Evolutionary conservation across 2,888 invertebrate genomes (phyloP), one percentile per base, ranked within the genome.

Genomic region (Agrotis clavis): DNA sequence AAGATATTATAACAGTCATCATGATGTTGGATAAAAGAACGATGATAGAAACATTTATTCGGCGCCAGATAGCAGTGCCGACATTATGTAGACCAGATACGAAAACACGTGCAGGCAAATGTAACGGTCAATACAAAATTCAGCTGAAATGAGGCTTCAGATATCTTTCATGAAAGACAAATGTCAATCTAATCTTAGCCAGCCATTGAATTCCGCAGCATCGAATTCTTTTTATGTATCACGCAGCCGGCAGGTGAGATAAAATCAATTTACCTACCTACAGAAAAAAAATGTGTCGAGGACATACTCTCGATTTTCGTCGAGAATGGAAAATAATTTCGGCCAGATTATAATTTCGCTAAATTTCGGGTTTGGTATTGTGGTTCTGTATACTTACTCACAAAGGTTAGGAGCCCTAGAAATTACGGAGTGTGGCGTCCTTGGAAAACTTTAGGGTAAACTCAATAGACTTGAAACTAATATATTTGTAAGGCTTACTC

Each of bases 391-490:
- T 41, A 59, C 35, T 67, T 74, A 47, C n/a, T 14, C 18, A 60
- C n/a, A 14, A 30, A 64, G 69, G 50, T 66, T 53, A 66, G 66
- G 51, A 64, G n/a, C 18, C 54, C 54, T 80, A 75, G 71, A 67
- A 65, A 76, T 56, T 47, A 63, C 54, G 63, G 63, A 19, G 71
- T 47, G 50, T 51, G 71, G 71, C 48, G 66, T 60, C 76, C 60
- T 80, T 79, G 59, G 60, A 1, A 80, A 79, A 79, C 67, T 79
- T 79, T 79, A 65, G 79, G 79, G 79, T 67, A 65, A 45, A 61
- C 64, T 76, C 71, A 75, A 75, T 80, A 80, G 60, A 80, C 57
- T 79, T 65, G 66, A 76, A 79, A 80, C 79, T 80, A 79, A 80
- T 71, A 76, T 67, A 71, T 76, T 81, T 62, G 80, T 75, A 78